Evolutionary conservation across 2,113 vertebrate species (phyloP), one percentile per base, ranked within the genome.

Genomic region (Chaenocephalus aceratus): DNA sequence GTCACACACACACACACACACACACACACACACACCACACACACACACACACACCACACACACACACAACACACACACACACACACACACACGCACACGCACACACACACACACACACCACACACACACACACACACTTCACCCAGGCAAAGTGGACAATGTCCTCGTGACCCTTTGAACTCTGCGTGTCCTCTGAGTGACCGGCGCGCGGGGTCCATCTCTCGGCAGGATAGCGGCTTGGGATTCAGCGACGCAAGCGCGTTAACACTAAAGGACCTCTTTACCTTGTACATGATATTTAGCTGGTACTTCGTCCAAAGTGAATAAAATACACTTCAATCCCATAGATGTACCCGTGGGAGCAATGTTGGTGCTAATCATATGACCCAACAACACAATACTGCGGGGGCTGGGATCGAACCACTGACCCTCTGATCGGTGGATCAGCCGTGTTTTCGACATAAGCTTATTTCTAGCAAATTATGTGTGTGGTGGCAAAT

Each of bases 141-240:
- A 92, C 58, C 84, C 85, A 91, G 90, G 94, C 92, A 92, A 91
- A 93, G 88, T 95, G 90, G 86, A 92, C 92, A 89, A 90, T 90
- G 89, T 89, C 88, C 86, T 81, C 65, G 70, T 86, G 86, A 93
- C 89, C 89, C 82, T 88, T 80, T 91, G 86, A 92, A 91, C 92
- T 86, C 72, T 64, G n/a, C 60, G 5, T 88, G 90, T 89, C 88
- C 89, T 49, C 82, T 89, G 65, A 61, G 76, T 88, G 88, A 88
- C 88, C 89, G 83, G 79, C 79, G 63, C 83, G 66, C 72, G 57
- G 77, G 75, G 12, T 65, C 48, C 16, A 51, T 10, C 46, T 72
- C 63, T 57, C 18, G 0, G 69, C 60, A 34, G 51, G 1, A 9
- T 10, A 13, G n/a, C 2, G 10, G 46, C 23, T 16, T 64, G n/a